These are phyloP conservation scores for Pangasius macronema DNA, from an alignment of 2,797 vertebrate species.

Conservation along the genomic window DNA sequence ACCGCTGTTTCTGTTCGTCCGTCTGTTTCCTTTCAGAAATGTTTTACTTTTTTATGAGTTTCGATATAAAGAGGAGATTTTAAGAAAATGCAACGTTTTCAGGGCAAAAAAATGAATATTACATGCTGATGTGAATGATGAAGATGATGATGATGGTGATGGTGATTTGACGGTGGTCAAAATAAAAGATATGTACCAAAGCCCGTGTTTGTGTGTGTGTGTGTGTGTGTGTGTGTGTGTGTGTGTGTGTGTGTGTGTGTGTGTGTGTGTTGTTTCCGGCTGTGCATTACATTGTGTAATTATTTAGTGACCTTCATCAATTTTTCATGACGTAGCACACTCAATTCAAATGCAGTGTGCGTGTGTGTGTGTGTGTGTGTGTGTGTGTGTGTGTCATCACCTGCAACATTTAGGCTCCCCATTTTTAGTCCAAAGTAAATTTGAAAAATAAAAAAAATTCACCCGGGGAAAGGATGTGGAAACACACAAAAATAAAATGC, in stretches of 20 bases:
- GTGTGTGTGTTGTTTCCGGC: constrained; percentile 36
- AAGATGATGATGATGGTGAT: constrained; percentile 57
- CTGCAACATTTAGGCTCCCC: background rate
- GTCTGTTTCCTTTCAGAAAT: constrained; percentile 68
- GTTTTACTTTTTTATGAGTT: constrained; percentile 79
- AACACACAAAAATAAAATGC: background rate
- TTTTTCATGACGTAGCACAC: constrained; percentile 68
- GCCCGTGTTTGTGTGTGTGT: background rate
- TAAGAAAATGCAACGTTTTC: constrained; percentile 61
- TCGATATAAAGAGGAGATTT: constrained; percentile 63
- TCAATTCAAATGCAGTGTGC: constrained; percentile 62
- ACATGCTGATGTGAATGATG: constrained; percentile 44
- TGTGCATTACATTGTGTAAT: constrained; percentile 67
- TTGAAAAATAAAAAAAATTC: background rate
- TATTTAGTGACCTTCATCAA: constrained; percentile 74
- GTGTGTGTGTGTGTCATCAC: background rate
- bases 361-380: constrained; percentile 20
- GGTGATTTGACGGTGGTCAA: constrained; percentile 64
- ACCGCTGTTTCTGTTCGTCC: constrained; percentile 63
- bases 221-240: constrained; percentile 11
- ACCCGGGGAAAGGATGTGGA: background rate
- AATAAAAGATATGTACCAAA: constrained; percentile 79
- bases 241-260: background rate
- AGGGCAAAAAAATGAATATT: constrained; percentile 47
- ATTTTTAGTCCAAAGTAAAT: background rate